Conservation (phyloP, 2,797 vertebrate genomes). For the Knipowitschia caucasica region DNA sequence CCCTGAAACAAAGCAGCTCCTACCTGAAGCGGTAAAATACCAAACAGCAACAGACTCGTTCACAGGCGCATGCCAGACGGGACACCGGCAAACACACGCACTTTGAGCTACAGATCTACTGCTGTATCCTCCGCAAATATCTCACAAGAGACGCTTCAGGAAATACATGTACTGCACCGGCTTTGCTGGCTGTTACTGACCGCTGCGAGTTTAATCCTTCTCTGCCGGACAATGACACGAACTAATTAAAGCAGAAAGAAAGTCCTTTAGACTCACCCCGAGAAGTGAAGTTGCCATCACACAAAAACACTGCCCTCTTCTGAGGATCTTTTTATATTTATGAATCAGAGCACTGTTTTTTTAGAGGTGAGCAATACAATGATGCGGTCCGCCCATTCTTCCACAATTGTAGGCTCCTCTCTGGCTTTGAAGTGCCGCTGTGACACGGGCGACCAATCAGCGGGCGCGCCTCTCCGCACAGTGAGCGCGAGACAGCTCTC, state of each 20-base stretch:
- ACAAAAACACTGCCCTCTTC: conserved; percentile 95
- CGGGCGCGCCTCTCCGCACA: conserved; percentile 75
- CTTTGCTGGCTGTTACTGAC: conserved; percentile 80
- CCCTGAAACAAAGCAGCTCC: conserved; percentile 53
- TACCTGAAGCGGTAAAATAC: conserved; percentile 79
- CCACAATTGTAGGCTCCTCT: conserved; percentile 98
- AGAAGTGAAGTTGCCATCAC: conserved; percentile 99
- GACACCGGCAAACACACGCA: conserved; percentile 55
- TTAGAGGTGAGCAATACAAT: conserved; percentile 99
- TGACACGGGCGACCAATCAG: conserved; percentile 93
- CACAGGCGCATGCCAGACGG: conserved; percentile 48
- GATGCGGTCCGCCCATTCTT: conserved; percentile 99
- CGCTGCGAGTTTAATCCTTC: conserved; percentile 88
- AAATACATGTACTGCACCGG: conserved; percentile 82
- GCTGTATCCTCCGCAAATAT: conserved; percentile 57
- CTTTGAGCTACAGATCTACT: conserved; percentile 70
- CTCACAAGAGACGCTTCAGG: conserved; percentile 77
- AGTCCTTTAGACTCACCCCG: conserved; percentile 98
- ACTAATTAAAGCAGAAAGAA: conserved; percentile 91
- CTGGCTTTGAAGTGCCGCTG: conserved; percentile 99
- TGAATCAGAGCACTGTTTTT: conserved; percentile 99
- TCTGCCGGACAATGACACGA: conserved; percentile 89
- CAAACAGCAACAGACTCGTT: conserved; percentile 52
- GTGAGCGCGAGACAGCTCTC: conserved; percentile 71
- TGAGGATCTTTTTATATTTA: conserved; percentile 99